phyloP scores from a whole-genome alignment of 2,888 invertebrate species.

The Leptopilina myrica region DNA sequence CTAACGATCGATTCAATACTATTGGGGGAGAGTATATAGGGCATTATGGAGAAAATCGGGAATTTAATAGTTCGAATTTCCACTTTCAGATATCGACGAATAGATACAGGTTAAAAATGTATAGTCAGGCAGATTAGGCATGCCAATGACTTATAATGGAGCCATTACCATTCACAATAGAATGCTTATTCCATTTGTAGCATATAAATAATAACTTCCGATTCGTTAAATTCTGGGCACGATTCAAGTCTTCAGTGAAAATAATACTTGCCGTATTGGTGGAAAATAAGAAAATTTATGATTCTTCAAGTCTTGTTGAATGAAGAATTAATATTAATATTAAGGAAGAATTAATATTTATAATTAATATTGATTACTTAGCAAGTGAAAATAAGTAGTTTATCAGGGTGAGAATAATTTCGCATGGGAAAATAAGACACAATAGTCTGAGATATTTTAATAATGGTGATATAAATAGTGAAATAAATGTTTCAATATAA shows the following conservation, averaged over 20 bases:
- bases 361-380: too few relatives aligned
- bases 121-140: slow-evolving; percentile 15
- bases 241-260: background rate
- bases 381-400: too few relatives aligned
- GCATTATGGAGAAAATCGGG: slow-evolving; percentile 46
- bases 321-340: too few relatives aligned
- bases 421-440: too few relatives aligned
- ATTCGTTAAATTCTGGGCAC: background rate
- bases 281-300: background rate
- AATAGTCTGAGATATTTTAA: too few relatives aligned
- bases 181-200: slow-evolving; percentile 8
- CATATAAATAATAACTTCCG: slow-evolving; percentile 16
- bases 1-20: slow-evolving; percentile 16
- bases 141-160: slow-evolving; percentile 18
- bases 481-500: background rate
- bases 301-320: too few relatives aligned
- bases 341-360: too few relatives aligned
- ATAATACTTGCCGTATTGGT: background rate
- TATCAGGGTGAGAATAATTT: too few relatives aligned
- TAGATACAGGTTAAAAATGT: background rate
- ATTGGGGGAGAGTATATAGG: background rate
- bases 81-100: slow-evolving; percentile 47
- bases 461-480: background rate
- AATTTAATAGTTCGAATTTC: slow-evolving; percentile 48
- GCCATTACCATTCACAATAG: slow-evolving; percentile 18